Evolutionary conservation across 2,797 vertebrate genomes (phyloP).

Genomic region (Hozukius guyotensis): DNA sequence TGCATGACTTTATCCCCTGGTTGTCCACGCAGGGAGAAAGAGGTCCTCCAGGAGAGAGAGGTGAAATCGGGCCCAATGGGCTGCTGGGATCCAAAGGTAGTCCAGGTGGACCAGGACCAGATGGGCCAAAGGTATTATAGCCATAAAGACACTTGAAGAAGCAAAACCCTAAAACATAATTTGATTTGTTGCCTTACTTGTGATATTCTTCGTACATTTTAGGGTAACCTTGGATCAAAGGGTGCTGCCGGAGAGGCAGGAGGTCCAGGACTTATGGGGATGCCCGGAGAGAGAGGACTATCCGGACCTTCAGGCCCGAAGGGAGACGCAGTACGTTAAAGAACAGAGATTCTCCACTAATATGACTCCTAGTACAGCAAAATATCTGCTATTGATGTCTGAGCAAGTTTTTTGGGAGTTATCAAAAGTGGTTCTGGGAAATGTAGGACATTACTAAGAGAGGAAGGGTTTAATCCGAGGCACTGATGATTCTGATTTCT

Average conservation of each 20-base stretch:
- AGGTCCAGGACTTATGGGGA: constrained; percentile 89
- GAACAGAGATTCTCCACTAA: not conserved
- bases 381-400: not conserved
- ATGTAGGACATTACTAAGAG: not conserved
- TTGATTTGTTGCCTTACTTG: not conserved
- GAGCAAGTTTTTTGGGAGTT: not conserved
- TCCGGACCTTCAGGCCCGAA: constrained; percentile 80
- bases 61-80: constrained; percentile 89
- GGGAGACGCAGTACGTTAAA: constrained; percentile 88
- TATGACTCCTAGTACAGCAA: not conserved
- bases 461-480: not conserved
- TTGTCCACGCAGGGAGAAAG: constrained; percentile 88
- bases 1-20: not conserved
- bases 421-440: not conserved
- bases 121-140: constrained; percentile 83
- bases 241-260: constrained; percentile 91
- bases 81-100: constrained; percentile 92
- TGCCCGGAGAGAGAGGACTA: constrained; percentile 83
- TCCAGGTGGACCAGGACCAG: constrained; percentile 91
- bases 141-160: not conserved
- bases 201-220: not conserved
- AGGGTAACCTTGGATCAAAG: constrained; percentile 90
- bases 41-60: constrained; percentile 95
- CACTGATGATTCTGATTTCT: not conserved
- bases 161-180: not conserved